Evolutionary conservation across 2,113 vertebrate genomes (phyloP), one percentile per base, ranked within the genome.

Genomic region (Cottus gobio): DNA sequence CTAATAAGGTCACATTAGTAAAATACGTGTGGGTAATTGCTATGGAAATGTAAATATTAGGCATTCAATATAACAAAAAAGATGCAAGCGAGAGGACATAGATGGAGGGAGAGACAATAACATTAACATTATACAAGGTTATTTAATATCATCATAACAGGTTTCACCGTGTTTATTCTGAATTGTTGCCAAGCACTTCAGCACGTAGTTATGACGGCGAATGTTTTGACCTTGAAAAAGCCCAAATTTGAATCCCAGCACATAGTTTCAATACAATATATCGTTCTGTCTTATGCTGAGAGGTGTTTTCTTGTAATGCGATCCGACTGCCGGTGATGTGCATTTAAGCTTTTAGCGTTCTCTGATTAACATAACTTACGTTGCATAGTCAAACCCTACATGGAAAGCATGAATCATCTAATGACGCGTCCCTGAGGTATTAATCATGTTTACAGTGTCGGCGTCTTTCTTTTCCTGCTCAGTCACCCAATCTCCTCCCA

Each of bases 321-420:
- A 87, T 68, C 77, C 28, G 66, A 71, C 62, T 79, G 57, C 58
- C 37, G 56, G 69, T 75, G 71, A 65, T 64, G 61, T 67, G 79
- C 74, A 34, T 67, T 77, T 68, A 69, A 63, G 85, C 85, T 83
- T 86, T 80, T 72, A 82, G 83, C 79, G 64, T 85, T 73, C 56
- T 12, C 13, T 65, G 60, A 89, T 87, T 85, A 86, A 65, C 83
- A 80, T 87, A 74, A 78, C 88, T 83, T 85, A 69, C 73, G 69
- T 30, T 0, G 26, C 76, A 61, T 31, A 80, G 77, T 71, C 70
- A 67, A 50, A 75, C 69, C 52, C 24, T 50, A 46, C 61, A 58
- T 71, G 77, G 71, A 75, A n/a, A n/a, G 77, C 86, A 87, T 86
- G 79, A 85, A 89, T 91, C 79, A 80, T 60, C 63, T 3, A 57